phyloP scores from a whole-genome alignment of 2,113 vertebrate genomes.

The Gymnobelideus leadbeateri region DNA sequence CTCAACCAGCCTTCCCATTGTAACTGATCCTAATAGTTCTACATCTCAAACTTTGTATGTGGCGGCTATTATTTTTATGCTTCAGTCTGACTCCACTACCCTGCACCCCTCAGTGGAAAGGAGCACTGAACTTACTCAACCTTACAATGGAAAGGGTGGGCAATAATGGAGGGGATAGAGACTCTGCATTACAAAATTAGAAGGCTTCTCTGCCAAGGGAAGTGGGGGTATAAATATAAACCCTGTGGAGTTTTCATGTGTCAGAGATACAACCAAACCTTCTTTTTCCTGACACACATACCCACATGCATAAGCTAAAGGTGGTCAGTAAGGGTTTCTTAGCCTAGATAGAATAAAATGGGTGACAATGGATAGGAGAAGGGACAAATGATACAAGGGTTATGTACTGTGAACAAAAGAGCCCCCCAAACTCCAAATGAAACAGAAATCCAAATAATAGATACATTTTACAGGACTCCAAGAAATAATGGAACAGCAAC shows the following conservation, averaged over 20 bases:
- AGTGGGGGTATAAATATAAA: not conserved
- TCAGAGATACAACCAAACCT: not conserved
- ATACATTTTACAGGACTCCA: not conserved
- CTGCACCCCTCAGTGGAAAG: not conserved
- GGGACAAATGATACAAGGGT: not conserved
- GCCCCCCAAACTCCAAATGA: not conserved
- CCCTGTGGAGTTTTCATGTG: not conserved
- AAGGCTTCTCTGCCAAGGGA: not conserved
- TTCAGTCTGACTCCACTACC: not conserved
- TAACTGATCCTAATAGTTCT: not conserved
- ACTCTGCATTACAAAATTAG: not conserved
- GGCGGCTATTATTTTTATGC: not conserved
- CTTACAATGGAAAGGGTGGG: not conserved
- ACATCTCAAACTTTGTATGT: not conserved
- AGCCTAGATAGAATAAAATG: not conserved
- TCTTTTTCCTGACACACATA: not conserved
- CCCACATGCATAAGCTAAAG: not conserved
- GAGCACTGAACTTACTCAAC: not conserved
- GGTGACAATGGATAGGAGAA: not conserved
- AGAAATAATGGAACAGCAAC: not conserved
- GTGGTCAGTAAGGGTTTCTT: not conserved
- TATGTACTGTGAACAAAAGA: not conserved
- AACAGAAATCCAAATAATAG: not conserved
- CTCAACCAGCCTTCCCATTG: not conserved
- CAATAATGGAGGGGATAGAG: not conserved